Conservation (phyloP, 2,888 invertebrate genomes). For the Hypolimnas misippus region DNA sequence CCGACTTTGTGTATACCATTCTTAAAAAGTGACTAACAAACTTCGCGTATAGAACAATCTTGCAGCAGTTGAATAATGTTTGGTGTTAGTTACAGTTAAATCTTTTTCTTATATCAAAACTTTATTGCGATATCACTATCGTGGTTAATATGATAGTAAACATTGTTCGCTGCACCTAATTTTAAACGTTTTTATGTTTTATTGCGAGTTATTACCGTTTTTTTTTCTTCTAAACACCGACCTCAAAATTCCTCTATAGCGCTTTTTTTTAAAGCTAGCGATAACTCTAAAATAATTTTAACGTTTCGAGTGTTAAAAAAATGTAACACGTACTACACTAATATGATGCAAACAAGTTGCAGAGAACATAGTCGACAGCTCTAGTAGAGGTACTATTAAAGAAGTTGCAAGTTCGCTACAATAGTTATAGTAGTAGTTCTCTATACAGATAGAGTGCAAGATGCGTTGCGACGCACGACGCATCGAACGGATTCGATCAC, state of each 20-base stretch:
- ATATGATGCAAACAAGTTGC: not conserved
- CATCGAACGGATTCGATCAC: conserved; percentile 70
- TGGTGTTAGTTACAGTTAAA: too few relatives aligned
- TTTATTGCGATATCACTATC: too few relatives aligned
- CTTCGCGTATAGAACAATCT: too few relatives aligned
- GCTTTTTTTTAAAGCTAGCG: not conserved
- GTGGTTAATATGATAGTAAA: too few relatives aligned
- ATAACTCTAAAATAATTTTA: not conserved
- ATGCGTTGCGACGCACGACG: conserved; percentile 26
- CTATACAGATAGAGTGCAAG: conserved; percentile 28
- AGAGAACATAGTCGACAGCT: not conserved
- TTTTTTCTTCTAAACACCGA: not conserved
- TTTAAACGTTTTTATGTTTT: not conserved
- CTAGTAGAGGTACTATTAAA: not conserved
- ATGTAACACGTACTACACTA: not conserved
- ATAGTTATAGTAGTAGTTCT: conserved; percentile 26
- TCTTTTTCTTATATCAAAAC: too few relatives aligned
- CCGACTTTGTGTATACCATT: too few relatives aligned
- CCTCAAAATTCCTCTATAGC: not conserved
- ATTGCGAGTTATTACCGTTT: not conserved
- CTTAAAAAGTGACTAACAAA: too few relatives aligned
- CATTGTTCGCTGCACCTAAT: not conserved
- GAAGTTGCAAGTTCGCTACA: conserved; percentile 30
- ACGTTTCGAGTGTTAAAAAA: not conserved
- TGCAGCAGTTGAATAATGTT: too few relatives aligned